Evolutionary conservation across 2,888 invertebrate genomes (phyloP).

Genomic region (Pristionchus mayeri): DNA sequence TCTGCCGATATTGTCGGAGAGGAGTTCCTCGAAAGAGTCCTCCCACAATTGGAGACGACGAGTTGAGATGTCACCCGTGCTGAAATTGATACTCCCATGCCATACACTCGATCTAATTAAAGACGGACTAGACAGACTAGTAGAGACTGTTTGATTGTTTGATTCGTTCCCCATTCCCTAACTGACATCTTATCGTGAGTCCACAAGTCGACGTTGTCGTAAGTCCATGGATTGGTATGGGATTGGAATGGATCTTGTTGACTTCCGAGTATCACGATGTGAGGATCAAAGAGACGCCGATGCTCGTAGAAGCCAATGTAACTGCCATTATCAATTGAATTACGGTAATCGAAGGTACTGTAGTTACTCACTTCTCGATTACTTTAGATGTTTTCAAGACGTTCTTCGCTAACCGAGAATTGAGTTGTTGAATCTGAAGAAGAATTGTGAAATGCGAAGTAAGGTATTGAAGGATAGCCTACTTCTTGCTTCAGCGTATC

Average conservation of each 20-base stretch:
- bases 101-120: background rate
- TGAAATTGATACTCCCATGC: constrained; percentile 55
- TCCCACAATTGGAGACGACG: constrained; percentile 96
- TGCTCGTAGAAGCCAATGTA: constrained; percentile 82
- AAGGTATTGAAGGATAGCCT: constrained; percentile 38
- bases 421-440: constrained; percentile 81
- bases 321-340: constrained; percentile 51
- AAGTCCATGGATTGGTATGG: constrained; percentile 93
- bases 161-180: background rate
- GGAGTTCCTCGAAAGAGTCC: constrained; percentile 92
- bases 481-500: constrained; percentile 82
- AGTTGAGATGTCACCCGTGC: constrained; percentile 88
- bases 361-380: constrained; percentile 87
- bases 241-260: constrained; percentile 62
- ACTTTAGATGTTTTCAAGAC: constrained; percentile 94
- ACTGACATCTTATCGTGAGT: constrained; percentile 88
- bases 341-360: background rate
- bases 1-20: constrained; percentile 92
- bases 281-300: constrained; percentile 95
- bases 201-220: constrained; percentile 96
- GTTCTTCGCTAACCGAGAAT: constrained; percentile 83
- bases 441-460: background rate
- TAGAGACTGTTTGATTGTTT: background rate
- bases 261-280: constrained; percentile 91
- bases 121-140: too few relatives aligned